Base-by-base conservation (phyloP, 2,113 vertebrate species). In the Menura novaehollandiae region DNA sequence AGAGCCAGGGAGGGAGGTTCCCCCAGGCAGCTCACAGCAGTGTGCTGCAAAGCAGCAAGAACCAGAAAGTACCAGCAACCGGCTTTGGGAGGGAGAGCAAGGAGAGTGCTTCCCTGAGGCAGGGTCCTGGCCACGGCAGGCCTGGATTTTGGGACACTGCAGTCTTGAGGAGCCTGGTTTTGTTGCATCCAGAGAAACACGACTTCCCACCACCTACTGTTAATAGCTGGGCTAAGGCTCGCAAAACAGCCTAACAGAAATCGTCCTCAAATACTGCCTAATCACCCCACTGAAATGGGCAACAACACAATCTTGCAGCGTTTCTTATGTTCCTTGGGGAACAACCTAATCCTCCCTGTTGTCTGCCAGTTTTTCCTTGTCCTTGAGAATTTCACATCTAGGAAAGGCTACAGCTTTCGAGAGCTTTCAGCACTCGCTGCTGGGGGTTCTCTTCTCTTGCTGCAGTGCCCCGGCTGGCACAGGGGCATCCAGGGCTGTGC, bases 331-430 rank as follows among this genome's bases (percentile, higher is more conserved):
- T 93, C 95, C 93, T 91, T 17, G 75, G 93, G 96, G 92, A 95
- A 39, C 49, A 24, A 39, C 79, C 85, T 96, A 93, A 96, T 93
- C 90, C 92, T 95, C 83, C 85, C 56, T 12, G 60, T 39, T 87
- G 88, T 78, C 90, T 94, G 92, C 73, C 52, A 58, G 68, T 80
- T 96, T 92, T 88, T 5, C 37, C 95, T 92, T 8, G 68, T 96
- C 96, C 96, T 96, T 93, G 95, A 93, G 86, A 92, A 72, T 95
- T 95, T 55, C 47, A 4, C 1, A 0, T 69, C 26, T 7, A 41
- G 72, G 33, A 59, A 59, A 72, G 39, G 43, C 75, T 55, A 2
- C 8, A 10, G 92, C 49, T 72, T 84, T 20, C 0, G 1, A 55
- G 82, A 51, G 30, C 74, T 62, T 55, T 9, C 85, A 62, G 85